Evolutionary conservation across 2,888 invertebrate species (phyloP).

Genomic region (Agonopterix alstromeriana): DNA sequence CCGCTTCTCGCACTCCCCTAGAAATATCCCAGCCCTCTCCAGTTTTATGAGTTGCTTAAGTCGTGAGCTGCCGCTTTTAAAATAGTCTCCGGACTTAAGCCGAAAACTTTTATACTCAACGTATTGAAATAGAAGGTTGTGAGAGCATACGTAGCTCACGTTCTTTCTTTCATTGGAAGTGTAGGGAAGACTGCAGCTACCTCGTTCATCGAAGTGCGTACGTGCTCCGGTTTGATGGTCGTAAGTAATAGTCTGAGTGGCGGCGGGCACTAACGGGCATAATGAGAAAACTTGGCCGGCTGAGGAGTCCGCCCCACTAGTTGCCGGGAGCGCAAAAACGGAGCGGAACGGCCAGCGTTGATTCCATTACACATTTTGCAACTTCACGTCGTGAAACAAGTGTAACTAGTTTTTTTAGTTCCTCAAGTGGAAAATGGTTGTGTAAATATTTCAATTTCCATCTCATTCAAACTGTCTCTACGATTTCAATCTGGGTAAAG

Average conservation of each 20-base stretch:
- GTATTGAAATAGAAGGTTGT: constrained; percentile 44
- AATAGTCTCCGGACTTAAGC: constrained; percentile 34
- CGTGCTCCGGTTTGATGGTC: constrained; percentile 40
- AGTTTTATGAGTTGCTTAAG: constrained; percentile 60
- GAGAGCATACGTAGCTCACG: constrained; percentile 10
- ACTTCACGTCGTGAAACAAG: background rate
- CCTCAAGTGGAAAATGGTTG: background rate
- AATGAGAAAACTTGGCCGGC: constrained; percentile 70
- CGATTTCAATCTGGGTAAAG: too few species aligned
- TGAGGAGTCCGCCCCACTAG: constrained; percentile 34
- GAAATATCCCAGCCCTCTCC: constrained; percentile 49
- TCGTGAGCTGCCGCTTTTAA: constrained; percentile 50
- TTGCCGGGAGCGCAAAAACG: constrained; percentile 28
- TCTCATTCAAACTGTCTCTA: too few species aligned
- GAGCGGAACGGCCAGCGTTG: constrained; percentile 17
- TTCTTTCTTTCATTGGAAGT: constrained; percentile 6
- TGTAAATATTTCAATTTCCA: too few species aligned
- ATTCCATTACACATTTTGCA: constrained; percentile 12
- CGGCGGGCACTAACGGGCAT: constrained; percentile 50
- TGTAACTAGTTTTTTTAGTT: constrained; percentile 4
- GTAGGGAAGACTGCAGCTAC: constrained; percentile 7
- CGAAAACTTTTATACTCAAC: constrained; percentile 33
- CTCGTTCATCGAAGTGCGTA: constrained; percentile 30
- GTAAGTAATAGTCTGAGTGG: constrained; percentile 48
- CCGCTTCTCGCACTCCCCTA: constrained; percentile 45